Base-by-base conservation (phyloP, 2,888 invertebrate species). In the Clunio marinus region DNA sequence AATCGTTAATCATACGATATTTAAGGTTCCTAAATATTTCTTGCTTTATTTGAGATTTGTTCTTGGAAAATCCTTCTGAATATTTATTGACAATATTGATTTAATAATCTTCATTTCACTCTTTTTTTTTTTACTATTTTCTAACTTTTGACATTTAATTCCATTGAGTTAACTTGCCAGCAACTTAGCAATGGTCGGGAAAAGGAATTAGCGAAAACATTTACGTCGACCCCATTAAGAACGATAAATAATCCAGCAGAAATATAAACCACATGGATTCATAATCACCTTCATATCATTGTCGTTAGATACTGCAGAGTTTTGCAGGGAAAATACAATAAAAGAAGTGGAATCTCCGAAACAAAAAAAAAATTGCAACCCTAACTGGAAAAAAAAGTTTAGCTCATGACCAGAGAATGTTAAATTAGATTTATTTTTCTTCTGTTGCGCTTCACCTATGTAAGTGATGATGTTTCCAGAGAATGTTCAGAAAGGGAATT, bases 361-460 rank as follows among this genome's bases (percentile, higher is more conserved):
- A 41, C 32, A 45, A 5, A 45, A 45, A 45, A 45, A 45, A 8
- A 24, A 57, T 25, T 57, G 25, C 28, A 27, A 51, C 51, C 51
- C 24, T 27, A 8, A n/a, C 57, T n/a, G 27, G n/a, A n/a, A 57
- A 57, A n/a, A 27, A 17, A 4, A 8, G 7, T 45, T 15, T 7
- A 17, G 22, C 17, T 20, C 17, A 51, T 41, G 41, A 60, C 41
- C 60, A 22, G 24, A 60, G 32, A 60, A 22, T 60, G 60, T 22
- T 60, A 35, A 60, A 60, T 60, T 60, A 37, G 37, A 60, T 60
- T 60, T 58, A 32, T 58, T 58, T 58, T 58, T 32, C 28, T 32
- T 28, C 32, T 58, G 15, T 58, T 15, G 15, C 32, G 27, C 58
- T n/a, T 57, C 28, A n/a, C 15, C 20, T 10, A 37, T n/a, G 35